Conservation (phyloP, 2,888 invertebrate species). For the Sthenelais limicola region DNA sequence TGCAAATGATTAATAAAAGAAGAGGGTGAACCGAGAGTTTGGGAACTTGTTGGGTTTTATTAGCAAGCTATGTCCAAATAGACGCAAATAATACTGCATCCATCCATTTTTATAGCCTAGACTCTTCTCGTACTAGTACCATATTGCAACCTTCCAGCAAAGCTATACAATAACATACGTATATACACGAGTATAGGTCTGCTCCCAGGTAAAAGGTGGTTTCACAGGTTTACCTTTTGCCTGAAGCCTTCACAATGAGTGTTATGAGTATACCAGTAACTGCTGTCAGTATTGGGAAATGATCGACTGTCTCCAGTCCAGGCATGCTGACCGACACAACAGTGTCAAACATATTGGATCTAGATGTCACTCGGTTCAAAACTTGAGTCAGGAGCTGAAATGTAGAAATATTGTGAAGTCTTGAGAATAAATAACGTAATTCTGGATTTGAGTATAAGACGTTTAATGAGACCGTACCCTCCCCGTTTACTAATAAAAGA, state of each 20-base stretch:
- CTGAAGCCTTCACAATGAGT: constrained; percentile 72
- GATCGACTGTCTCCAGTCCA: constrained; percentile 78
- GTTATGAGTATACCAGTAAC: constrained; percentile 79
- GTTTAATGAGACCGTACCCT: too few species aligned
- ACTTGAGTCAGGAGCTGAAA: constrained; percentile 84
- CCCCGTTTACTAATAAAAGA: too few species aligned
- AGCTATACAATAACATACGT: too few species aligned
- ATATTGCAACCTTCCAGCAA: neutral
- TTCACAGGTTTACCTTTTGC: constrained; percentile 55
- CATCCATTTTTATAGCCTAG: too few species aligned
- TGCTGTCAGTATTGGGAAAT: constrained; percentile 80
- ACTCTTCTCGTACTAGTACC: neutral
- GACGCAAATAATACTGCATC: too few species aligned
- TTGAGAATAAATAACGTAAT: too few species aligned
- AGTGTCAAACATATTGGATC: constrained; percentile 80
- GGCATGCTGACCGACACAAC: constrained; percentile 78
- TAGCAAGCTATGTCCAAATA: too few species aligned
- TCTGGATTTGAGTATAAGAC: too few species aligned
- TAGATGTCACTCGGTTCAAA: constrained; percentile 82
- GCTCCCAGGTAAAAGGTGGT: neutral
- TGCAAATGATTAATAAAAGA: too few species aligned
- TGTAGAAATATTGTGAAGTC: too few species aligned
- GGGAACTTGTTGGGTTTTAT: too few species aligned
- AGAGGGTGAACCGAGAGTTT: too few species aligned
- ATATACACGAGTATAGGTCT: neutral